phyloP scores from a whole-genome alignment of 92 coral and sea anemone genomes.

The Bergia sp. region DNA sequence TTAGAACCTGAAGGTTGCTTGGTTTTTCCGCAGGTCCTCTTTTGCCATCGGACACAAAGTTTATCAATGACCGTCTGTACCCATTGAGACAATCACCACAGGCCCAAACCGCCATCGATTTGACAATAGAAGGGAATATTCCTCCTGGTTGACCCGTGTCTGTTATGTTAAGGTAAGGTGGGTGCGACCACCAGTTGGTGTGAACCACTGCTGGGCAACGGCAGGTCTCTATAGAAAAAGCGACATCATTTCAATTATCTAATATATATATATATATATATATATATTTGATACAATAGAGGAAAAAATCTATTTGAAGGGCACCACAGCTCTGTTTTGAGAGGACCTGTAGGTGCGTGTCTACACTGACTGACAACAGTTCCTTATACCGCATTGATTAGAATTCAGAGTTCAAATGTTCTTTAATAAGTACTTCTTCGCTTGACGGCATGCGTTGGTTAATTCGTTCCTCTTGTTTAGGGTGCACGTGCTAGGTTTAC shows the following conservation, averaged over 20 bases:
- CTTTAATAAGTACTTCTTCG: no score
- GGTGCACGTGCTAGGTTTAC: no score
- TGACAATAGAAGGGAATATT: conserved; percentile 50
- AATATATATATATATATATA: background rate
- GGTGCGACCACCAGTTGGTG: conserved; percentile 74
- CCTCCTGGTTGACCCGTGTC: conserved; percentile 48
- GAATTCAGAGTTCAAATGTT: no score
- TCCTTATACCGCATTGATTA: no score
- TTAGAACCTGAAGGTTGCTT: conserved; percentile 50
- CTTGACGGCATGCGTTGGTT: no score
- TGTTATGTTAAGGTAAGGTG: conserved; percentile 66
- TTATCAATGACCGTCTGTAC: conserved; percentile 57
- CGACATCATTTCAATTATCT: background rate
- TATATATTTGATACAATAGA: no score
- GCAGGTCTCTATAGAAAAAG: conserved; percentile 62
- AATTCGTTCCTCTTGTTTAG: no score
- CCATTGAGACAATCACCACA: conserved; percentile 81
- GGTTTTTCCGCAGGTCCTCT: conserved; percentile 42
- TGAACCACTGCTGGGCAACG: conserved; percentile 71
- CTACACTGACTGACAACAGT: no score
- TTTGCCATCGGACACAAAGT: conserved; percentile 51
- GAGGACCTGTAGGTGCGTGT: no score
- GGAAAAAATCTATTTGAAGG: no score
- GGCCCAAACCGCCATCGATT: conserved; percentile 50
- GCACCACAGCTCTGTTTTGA: no score